Evolutionary conservation across 1,140 invertebrate species (phyloP).

Genomic region (Bombyx mori): DNA sequence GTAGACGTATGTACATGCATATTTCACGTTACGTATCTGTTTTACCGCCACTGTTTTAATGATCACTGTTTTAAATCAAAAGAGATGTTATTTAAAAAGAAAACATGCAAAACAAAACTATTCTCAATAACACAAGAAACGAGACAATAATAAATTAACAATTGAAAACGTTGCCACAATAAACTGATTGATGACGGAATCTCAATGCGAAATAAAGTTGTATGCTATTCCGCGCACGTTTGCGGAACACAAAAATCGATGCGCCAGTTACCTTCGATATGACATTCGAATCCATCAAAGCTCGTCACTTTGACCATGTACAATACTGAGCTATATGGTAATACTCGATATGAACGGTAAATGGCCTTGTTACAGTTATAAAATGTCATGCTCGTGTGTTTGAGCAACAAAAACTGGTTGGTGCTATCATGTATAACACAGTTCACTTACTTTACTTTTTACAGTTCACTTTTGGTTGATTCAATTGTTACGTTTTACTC

Average conservation of each 20-base stretch:
- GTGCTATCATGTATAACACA: slow-evolving; percentile 19
- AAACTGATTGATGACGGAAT: background rate
- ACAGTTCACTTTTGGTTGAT: no score
- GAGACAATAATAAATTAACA: no score
- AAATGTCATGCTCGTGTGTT: slow-evolving; percentile 44
- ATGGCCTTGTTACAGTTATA: slow-evolving; percentile 43
- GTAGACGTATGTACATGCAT: no score
- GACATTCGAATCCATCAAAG: slow-evolving; percentile 30
- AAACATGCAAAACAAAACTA: no score
- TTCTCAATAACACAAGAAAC: no score
- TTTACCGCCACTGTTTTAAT: no score
- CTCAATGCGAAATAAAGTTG: background rate
- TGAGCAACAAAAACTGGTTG: slow-evolving; percentile 28
- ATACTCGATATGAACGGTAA: slow-evolving; percentile 33
- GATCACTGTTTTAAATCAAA: no score
- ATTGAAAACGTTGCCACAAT: no score
- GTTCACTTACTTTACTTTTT: no score
- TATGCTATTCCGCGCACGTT: slow-evolving; percentile 11
- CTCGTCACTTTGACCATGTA: slow-evolving; percentile 25
- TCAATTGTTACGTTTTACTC: no score
- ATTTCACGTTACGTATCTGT: no score
- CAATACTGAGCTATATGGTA: slow-evolving; percentile 25
- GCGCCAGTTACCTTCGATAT: slow-evolving; percentile 23
- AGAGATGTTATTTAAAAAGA: no score
- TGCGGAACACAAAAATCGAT: slow-evolving; percentile 20